These are phyloP conservation scores for Saguinus midas DNA, from an alignment of 2,113 vertebrate species.

Conservation along the genomic window DNA sequence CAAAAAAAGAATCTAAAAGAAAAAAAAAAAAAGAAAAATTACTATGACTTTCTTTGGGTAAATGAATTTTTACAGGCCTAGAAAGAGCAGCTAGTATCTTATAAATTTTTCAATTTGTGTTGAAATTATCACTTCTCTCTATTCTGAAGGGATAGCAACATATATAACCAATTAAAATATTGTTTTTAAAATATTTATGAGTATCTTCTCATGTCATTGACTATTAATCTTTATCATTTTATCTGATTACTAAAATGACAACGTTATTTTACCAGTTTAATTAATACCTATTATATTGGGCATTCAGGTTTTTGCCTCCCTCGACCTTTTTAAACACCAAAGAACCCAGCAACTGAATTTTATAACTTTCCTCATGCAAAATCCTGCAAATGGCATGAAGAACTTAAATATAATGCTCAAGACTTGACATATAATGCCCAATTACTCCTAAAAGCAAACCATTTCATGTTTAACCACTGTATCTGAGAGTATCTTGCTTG, in stretches of 20 bases:
- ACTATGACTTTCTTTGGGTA: neutral
- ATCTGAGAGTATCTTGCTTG: neutral
- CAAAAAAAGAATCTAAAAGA: no score
- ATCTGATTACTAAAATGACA: neutral
- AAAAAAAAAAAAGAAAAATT: neutral
- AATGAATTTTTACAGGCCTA: neutral
- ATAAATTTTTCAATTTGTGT: neutral
- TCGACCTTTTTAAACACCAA: neutral
- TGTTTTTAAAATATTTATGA: neutral
- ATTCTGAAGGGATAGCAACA: neutral
- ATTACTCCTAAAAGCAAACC: slow-evolving; percentile 10
- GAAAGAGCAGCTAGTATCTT: neutral
- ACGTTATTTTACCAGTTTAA: neutral
- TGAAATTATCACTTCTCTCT: neutral
- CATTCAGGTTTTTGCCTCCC: neutral
- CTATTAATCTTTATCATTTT: neutral
- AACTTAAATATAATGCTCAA: neutral
- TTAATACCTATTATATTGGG: neutral
- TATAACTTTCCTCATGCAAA: neutral
- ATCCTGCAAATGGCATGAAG: neutral
- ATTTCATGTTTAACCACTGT: neutral
- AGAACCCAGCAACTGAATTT: neutral
- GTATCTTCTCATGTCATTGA: neutral
- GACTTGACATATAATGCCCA: neutral
- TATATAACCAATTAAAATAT: neutral